Base-by-base conservation (phyloP, 2,113 vertebrate genomes). In the Dendropsophus ebraccatus region DNA sequence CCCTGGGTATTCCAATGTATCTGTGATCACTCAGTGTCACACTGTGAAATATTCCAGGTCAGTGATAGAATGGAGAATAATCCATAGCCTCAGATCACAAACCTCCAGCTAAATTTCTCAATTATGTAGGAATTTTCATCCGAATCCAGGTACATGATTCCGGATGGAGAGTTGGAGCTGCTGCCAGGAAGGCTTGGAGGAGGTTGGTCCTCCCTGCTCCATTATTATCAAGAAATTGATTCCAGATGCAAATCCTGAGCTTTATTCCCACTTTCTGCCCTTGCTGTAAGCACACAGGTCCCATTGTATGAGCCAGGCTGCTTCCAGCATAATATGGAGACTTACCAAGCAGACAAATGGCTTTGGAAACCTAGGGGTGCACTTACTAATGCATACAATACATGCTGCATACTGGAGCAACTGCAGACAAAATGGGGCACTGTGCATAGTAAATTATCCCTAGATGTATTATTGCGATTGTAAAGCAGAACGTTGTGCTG, bases 171-270 rank as follows among this genome's bases (percentile, higher is more conserved):
- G 60, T 17, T 58, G 70, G 25, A 67, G 32, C 78, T 16, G 65
- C 77, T 32, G 17, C 56, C 17, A 60, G 62, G 62, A 56, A 28
- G 78, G 60, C 62, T 37, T 49, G 50, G 47, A 52, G 47, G 16
- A 28, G 23, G 30, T 11, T 30, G 4, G 32, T 69, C 25, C 75
- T 17, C 85, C 35, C 32, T 49, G 16, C 69, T 21, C 17, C 45
- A 56, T 72, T 54, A 79, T 79, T 72, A 25, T 80, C 23, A 58
- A 50, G 52, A 50, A 73, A 86, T 73, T 81, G 65, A 49, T 81
- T 86, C 85, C 85, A 86, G 85, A 86, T 86, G 85, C 37, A 75
- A 7, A 30, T 21, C 62, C 23, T 1, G 25, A 37, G 45, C 5
- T 17, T 56, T 25, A 69, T 14, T 19, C 47, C 12, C 32, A 23